phyloP scores from a whole-genome alignment of 64 coral and sea anemone genomes.

The Trachythela sp. region DNA sequence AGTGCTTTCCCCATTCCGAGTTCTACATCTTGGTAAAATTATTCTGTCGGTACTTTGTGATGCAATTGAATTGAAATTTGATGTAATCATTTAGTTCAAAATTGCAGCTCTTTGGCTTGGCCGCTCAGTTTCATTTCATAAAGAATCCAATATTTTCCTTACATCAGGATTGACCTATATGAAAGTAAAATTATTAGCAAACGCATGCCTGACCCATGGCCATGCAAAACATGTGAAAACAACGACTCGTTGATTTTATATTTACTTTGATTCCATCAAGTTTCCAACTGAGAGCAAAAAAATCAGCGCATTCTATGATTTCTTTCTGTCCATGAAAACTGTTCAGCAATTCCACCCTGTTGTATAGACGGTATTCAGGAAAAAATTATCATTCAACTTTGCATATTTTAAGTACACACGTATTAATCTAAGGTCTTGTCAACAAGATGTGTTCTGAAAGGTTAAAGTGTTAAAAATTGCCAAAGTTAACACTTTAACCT shows the following conservation, averaged over 20 bases:
- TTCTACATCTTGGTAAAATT: too few species aligned
- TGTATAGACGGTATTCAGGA: background rate
- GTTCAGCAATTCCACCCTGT: constrained; percentile 62
- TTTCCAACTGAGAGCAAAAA: constrained; percentile 83
- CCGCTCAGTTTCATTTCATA: constrained; percentile 23
- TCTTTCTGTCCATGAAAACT: constrained; percentile 64
- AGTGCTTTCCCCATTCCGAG: too few species aligned
- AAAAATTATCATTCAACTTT: background rate
- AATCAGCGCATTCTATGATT: constrained; percentile 96
- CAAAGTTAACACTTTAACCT: too few species aligned
- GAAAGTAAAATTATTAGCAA: background rate
- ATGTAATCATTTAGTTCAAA: too few species aligned
- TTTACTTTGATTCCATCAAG: constrained; percentile 78
- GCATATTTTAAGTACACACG: too few species aligned
- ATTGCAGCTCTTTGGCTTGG: too few species aligned
- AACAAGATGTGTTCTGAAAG: too few species aligned
- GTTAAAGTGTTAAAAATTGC: too few species aligned
- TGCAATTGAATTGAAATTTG: too few species aligned
- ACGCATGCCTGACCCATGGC: background rate
- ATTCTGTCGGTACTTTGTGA: too few species aligned
- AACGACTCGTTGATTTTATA: background rate
- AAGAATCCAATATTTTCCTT: constrained; percentile 64
- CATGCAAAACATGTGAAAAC: too few species aligned
- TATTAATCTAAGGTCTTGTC: too few species aligned
- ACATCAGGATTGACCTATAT: constrained; percentile 73